A percentile compares a stretch with the other conserved stretches of the same genome.
Conservation (phyloP, 2,113 vertebrate genomes). For the Xiphophorus hellerii region DNA sequence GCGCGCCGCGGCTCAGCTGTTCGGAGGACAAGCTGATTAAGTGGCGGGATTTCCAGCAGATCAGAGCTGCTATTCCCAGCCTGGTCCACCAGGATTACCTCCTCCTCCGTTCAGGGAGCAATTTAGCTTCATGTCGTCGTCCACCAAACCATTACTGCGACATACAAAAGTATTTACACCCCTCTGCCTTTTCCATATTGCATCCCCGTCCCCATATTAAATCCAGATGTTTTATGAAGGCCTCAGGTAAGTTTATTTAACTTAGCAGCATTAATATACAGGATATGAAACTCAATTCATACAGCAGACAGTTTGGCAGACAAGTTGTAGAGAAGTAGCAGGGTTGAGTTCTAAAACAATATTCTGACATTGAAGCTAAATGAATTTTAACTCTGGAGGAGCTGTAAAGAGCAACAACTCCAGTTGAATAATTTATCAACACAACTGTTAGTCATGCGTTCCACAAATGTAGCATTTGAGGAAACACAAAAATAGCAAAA, state of each 20-base stretch:
- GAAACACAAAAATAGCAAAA: not conserved
- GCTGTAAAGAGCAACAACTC: not conserved
- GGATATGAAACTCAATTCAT: not conserved
- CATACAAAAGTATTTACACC: not conserved
- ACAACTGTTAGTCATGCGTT: not conserved
- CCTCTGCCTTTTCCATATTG: no score
- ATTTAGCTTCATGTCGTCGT: not conserved
- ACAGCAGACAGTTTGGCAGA: not conserved
- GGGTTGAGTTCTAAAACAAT: not conserved
- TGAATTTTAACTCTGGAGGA: not conserved
- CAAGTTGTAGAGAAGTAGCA: not conserved
- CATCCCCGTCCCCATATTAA: no score
- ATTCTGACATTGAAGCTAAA: not conserved
- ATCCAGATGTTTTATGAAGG: no score
- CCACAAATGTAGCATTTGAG: not conserved
- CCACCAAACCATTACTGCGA: slow-evolving; percentile 7
- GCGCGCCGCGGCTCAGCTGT: slow-evolving; percentile 31
- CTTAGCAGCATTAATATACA: not conserved
- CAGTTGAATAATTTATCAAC: not conserved
- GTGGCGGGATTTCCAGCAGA: slow-evolving; percentile 51
- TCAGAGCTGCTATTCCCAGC: slow-evolving; percentile 73
- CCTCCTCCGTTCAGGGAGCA: no score
- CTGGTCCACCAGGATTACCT: not conserved
- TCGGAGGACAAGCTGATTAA: slow-evolving; percentile 68
- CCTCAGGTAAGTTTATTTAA: no score